A percentile compares a stretch with the other conserved stretches of the same genome.
Evolutionary conservation across 1,140 invertebrate genomes (phyloP).

Genomic region (Aphelenchoides fujianensis): DNA sequence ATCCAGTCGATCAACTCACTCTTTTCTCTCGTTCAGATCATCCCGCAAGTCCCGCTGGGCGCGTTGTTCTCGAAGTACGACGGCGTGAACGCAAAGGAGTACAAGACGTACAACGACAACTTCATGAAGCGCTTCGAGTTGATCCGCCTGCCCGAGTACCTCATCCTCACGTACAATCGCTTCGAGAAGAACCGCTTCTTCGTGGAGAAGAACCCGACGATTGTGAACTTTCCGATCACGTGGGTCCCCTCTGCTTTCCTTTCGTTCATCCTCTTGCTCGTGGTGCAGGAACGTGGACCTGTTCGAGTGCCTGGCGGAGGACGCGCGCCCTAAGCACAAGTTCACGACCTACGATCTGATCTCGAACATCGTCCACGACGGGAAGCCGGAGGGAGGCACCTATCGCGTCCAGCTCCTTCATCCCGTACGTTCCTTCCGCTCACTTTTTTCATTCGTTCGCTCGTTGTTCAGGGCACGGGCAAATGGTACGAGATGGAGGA

Average conservation of each 20-base stretch:
- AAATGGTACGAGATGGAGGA: constrained; percentile 96
- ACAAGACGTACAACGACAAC: constrained; percentile 98
- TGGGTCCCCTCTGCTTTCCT: constrained; percentile 67
- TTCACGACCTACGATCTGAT: constrained; percentile 89
- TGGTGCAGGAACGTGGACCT: constrained; percentile 86
- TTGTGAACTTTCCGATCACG: constrained; percentile 98
- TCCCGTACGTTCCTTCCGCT: constrained; percentile 70
- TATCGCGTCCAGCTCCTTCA: constrained; percentile 94
- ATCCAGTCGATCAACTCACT: not conserved
- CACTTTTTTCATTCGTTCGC: not conserved
- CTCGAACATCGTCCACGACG: constrained; percentile 97
- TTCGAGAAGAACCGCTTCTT: constrained; percentile 99
- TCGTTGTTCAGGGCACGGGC: constrained; percentile 68
- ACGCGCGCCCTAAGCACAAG: constrained; percentile 69
- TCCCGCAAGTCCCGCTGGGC: constrained; percentile 77
- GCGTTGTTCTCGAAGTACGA: constrained; percentile 92
- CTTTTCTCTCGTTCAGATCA: constrained; percentile 36
- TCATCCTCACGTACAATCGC: constrained; percentile 89
- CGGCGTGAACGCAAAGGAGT: constrained; percentile 89
- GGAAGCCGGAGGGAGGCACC: constrained; percentile 78
- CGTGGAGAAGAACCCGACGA: constrained; percentile 97
- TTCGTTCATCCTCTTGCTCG: constrained; percentile 3
- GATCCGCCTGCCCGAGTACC: constrained; percentile 86
- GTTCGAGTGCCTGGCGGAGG: constrained; percentile 78
- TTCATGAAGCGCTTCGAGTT: constrained; percentile 95